Conservation (phyloP, 2,888 invertebrate genomes). For the Catocala nupta region DNA sequence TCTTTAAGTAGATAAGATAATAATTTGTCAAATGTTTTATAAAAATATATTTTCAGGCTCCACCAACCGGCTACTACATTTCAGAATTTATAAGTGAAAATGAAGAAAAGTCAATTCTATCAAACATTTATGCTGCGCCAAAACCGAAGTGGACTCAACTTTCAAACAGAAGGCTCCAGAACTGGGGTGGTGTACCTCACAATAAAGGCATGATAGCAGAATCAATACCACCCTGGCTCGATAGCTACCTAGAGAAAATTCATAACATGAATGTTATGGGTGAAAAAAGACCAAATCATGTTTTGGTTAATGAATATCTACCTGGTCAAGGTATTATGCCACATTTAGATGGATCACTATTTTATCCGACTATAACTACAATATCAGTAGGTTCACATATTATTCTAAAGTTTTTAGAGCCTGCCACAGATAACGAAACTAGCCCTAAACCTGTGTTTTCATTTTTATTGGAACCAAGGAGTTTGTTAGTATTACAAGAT, state of each 20-base stretch:
- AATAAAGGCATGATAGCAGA: conserved; percentile 97
- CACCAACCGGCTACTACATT: conserved; percentile 92
- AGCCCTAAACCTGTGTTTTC: conserved; percentile 87
- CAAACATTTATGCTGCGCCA: conserved; percentile 92
- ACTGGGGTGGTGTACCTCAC: conserved; percentile 98
- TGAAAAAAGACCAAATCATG: conserved; percentile 94
- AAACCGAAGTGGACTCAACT: conserved; percentile 98
- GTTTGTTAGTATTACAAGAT: conserved; percentile 94
- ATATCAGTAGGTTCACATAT: conserved; percentile 97
- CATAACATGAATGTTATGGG: conserved; percentile 90
- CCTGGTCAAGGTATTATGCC: conserved; percentile 99
- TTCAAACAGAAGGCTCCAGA: conserved; percentile 96
- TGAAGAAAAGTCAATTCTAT: conserved; percentile 91
- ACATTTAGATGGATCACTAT: conserved; percentile 98
- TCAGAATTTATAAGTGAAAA: conserved; percentile 93
- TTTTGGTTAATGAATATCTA: conserved; percentile 97
- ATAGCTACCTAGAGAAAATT: conserved; percentile 90
- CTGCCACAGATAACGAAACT: conserved; percentile 70
- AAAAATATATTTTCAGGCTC: conserved; percentile 72
- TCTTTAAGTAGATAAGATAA: not conserved
- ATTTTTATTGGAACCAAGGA: conserved; percentile 94
- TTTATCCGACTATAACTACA: conserved; percentile 97
- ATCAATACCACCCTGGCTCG: conserved; percentile 94
- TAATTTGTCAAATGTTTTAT: not conserved
- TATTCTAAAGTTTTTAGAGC: conserved; percentile 93